phyloP scores from a whole-genome alignment of 2,113 vertebrate species.

The Silurus asotus region DNA sequence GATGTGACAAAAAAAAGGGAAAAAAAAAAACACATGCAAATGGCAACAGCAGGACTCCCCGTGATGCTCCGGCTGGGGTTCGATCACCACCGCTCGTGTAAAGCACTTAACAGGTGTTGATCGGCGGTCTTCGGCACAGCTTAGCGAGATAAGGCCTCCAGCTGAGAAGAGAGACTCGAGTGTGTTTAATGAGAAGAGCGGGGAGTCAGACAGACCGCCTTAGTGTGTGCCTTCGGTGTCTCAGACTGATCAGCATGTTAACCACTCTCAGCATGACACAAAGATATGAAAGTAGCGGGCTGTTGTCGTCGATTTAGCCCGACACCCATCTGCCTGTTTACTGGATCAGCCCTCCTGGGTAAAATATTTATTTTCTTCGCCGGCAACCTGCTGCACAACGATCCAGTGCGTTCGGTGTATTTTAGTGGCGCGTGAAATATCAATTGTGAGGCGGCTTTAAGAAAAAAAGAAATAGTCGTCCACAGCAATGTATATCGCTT shows the following conservation, averaged over 20 bases:
- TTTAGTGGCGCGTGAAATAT: background rate
- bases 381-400: slow-evolving; percentile 26
- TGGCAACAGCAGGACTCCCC: slow-evolving; percentile 31
- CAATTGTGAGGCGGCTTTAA: background rate
- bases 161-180: slow-evolving; percentile 72
- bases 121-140: slow-evolving; percentile 53
- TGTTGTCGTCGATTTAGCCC: slow-evolving; percentile 78
- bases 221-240: slow-evolving; percentile 74
- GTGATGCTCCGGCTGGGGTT: slow-evolving; percentile 25
- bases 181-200: slow-evolving; percentile 81
- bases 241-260: slow-evolving; percentile 79
- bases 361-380: slow-evolving; percentile 53
- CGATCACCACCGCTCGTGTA: slow-evolving; percentile 42
- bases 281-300: slow-evolving; percentile 76
- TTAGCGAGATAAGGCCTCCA: slow-evolving; percentile 68
- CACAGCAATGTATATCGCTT: background rate
- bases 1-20: slow-evolving; percentile 10
- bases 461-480: background rate
- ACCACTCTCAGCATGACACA: slow-evolving; percentile 83
- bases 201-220: slow-evolving; percentile 76
- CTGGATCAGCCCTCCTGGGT: slow-evolving; percentile 58
- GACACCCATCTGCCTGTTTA: slow-evolving; percentile 66
- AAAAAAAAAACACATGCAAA: slow-evolving; percentile 34
- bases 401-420: background rate
- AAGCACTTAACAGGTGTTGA: slow-evolving; percentile 58